phyloP scores from a whole-genome alignment of 2,888 invertebrate genomes.

The Cylindroiulus punctatus region DNA sequence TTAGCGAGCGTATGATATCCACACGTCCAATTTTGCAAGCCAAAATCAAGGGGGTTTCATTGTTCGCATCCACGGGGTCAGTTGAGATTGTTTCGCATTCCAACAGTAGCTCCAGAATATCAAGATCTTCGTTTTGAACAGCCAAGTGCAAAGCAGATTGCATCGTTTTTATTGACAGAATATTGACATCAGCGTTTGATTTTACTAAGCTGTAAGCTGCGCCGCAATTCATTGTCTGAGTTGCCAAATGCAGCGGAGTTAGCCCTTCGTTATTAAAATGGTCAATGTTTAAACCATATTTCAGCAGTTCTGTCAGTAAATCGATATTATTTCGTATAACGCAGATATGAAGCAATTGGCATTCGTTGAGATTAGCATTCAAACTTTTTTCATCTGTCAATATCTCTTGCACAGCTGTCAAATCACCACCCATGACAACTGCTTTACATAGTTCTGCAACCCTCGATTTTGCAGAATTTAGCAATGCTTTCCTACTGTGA shows the following conservation, averaged over 20 bases:
- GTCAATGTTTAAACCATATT: not conserved
- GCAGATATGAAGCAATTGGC: not conserved
- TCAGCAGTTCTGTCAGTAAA: not conserved
- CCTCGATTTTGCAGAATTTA: not conserved
- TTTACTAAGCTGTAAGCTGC: not conserved
- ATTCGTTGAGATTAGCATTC: not conserved
- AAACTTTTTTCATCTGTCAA: not conserved
- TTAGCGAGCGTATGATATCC: not conserved
- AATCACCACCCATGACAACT: not conserved
- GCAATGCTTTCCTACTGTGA: not conserved
- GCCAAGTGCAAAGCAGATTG: not conserved
- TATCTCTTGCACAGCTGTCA: not conserved
- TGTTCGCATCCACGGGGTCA: not conserved
- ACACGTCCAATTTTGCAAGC: not conserved
- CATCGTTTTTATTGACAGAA: not conserved
- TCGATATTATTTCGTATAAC: not conserved
- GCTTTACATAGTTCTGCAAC: not conserved
- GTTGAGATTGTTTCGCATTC: not conserved
- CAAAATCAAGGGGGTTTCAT: not conserved
- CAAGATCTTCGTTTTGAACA: not conserved
- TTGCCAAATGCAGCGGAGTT: not conserved
- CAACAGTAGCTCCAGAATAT: not conserved
- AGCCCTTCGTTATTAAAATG: not conserved
- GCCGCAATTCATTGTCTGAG: not conserved
- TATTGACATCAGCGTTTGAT: not conserved